These are phyloP conservation scores for Sus scrofa DNA, from an alignment of 2,113 vertebrate species.

Conservation along the genomic window DNA sequence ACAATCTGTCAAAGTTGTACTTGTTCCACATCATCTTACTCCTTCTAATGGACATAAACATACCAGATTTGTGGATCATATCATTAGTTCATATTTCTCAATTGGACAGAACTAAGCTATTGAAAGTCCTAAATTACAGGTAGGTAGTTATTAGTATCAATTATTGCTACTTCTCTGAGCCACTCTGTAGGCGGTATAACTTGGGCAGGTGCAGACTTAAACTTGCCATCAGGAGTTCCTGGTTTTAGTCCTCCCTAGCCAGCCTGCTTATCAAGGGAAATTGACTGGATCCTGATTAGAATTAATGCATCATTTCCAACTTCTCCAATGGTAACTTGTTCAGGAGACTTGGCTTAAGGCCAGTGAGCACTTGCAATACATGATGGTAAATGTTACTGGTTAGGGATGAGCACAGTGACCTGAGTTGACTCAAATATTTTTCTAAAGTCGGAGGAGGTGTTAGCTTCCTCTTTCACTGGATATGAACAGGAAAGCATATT, in stretches of 20 bases:
- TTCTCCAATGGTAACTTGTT: neutral
- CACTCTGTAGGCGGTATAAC: too few species aligned
- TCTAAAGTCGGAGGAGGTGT: neutral
- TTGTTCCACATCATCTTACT: neutral
- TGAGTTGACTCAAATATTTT: neutral
- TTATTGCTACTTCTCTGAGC: neutral
- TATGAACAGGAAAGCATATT: neutral
- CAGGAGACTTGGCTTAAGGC: neutral
- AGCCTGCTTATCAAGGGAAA: neutral
- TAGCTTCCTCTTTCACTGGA: neutral
- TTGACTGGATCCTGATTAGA: neutral
- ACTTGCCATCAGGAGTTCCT: neutral
- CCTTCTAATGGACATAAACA: neutral
- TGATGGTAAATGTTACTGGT: neutral
- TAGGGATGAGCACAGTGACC: neutral
- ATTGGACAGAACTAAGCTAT: neutral
- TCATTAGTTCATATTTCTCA: neutral
- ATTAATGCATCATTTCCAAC: neutral
- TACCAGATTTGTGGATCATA: neutral
- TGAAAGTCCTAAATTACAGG: neutral
- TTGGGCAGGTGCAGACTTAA: neutral
- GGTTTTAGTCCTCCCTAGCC: neutral
- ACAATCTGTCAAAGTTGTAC: neutral
- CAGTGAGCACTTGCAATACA: neutral
- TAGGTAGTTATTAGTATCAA: neutral